These are phyloP conservation scores for Catalaphyllia jardinei DNA, from an alignment of 64 coral and sea anemone genomes.

Conservation along the genomic window DNA sequence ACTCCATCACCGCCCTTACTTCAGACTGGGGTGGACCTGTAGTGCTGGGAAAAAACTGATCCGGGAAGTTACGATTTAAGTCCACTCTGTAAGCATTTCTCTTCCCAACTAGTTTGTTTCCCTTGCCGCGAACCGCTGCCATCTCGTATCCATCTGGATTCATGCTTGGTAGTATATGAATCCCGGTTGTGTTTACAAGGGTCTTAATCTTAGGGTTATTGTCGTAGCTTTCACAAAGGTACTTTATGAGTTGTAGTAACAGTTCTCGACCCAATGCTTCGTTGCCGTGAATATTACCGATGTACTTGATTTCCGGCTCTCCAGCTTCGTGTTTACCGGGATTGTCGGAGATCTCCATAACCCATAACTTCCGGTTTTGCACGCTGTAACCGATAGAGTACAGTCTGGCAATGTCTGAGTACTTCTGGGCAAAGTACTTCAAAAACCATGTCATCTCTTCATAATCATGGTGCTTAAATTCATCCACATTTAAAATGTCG, in stretches of 20 bases:
- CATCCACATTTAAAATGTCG: slow-evolving; percentile 67
- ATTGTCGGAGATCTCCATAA: slow-evolving; percentile 89
- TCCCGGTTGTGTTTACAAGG: slow-evolving; percentile 77
- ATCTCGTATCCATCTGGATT: slow-evolving; percentile 96
- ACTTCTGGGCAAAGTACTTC: slow-evolving; percentile 86
- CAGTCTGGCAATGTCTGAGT: slow-evolving; percentile 75
- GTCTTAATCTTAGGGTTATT: slow-evolving; percentile 63
- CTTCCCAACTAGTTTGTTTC: slow-evolving; percentile 64
- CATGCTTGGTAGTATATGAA: slow-evolving; percentile 90
- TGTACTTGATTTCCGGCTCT: slow-evolving; percentile 87
- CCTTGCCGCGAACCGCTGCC: slow-evolving; percentile 64
- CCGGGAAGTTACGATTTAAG: slow-evolving; percentile 97
- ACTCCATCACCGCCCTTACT: slow-evolving; percentile 78
- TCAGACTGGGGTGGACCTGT: slow-evolving; percentile 86
- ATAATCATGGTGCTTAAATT: slow-evolving; percentile 87
- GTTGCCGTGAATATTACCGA: slow-evolving; percentile 92
- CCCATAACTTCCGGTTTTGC: slow-evolving; percentile 95
- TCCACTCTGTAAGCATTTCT: slow-evolving; percentile 90
- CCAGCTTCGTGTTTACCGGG: slow-evolving; percentile 80
- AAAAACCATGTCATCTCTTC: slow-evolving; percentile 98
- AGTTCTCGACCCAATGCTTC: slow-evolving; percentile 85
- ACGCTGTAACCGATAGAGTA: slow-evolving; percentile 96
- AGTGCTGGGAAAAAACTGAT: slow-evolving; percentile 96
- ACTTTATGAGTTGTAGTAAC: slow-evolving; percentile 76
- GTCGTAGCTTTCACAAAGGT: slow-evolving; percentile 88